These are phyloP conservation scores for Sciurus vulgaris DNA, from an alignment of 2,797 vertebrate genomes.

Conservation along the genomic window DNA sequence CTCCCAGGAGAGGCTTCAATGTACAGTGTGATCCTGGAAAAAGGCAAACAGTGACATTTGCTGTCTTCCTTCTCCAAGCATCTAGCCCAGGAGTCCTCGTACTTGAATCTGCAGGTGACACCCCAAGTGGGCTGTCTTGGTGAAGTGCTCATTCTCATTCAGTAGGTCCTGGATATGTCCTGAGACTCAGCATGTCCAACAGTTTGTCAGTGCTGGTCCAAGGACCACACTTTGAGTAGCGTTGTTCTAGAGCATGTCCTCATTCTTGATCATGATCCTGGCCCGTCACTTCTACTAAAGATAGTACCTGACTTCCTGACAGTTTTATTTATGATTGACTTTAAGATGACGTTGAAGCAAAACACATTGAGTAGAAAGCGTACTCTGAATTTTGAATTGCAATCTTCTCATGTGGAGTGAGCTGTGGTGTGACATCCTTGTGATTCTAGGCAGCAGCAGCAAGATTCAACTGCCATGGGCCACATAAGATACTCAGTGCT, in stretches of 20 bases:
- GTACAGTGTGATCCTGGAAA: neutral
- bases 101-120: neutral
- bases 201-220: neutral
- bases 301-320: neutral
- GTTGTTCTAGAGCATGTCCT: rapidly evolving
- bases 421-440: neutral
- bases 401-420: neutral
- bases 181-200: neutral
- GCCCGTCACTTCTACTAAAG: neutral
- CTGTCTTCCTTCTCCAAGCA: neutral
- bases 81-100: neutral
- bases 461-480: neutral
- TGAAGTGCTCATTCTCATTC: neutral
- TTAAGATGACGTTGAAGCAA: neutral
- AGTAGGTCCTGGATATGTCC: no score
- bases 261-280: no score
- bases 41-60: neutral
- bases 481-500: neutral
- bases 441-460: neutral
- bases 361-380: neutral
- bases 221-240: neutral
- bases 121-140: neutral
- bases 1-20: neutral
- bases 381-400: no score
- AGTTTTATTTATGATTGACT: neutral